Conservation (phyloP, 35 echinoderm and acorn worm species). For the Strongylocentrotus purpuratus region DNA sequence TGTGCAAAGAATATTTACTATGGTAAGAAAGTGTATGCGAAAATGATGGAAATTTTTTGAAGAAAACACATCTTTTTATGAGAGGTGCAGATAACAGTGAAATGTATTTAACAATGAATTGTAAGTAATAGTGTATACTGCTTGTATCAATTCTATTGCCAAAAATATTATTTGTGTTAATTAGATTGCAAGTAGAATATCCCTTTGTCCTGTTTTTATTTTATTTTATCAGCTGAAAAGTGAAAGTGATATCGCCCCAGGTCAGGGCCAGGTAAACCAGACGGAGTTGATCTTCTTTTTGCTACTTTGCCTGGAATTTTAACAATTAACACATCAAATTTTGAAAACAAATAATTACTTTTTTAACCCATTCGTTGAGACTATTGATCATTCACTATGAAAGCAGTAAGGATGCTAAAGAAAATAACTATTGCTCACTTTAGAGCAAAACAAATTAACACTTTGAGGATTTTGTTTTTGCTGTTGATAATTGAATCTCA, state of each 20-base stretch:
- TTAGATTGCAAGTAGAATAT: not conserved
- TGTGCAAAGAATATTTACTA: too few relatives aligned
- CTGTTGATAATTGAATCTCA: not conserved
- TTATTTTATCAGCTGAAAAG: slow-evolving; percentile 26
- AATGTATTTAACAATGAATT: too few relatives aligned
- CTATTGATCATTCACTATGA: not conserved
- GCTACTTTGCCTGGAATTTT: not conserved
- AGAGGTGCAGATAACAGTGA: too few relatives aligned
- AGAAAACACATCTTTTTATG: too few relatives aligned
- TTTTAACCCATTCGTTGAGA: not conserved
- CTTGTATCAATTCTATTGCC: not conserved
- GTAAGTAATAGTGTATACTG: too few relatives aligned
- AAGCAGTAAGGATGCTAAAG: not conserved
- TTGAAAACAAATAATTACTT: not conserved
- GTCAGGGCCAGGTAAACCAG: slow-evolving; percentile 8
- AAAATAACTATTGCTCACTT: not conserved
- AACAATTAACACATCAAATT: not conserved
- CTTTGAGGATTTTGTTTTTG: not conserved
- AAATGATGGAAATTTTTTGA: too few relatives aligned
- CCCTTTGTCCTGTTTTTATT: not conserved
- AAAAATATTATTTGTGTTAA: not conserved
- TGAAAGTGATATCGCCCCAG: not conserved
- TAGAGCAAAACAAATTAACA: not conserved
- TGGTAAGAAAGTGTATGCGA: too few relatives aligned
- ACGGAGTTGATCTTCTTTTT: not conserved